A percentile compares a stretch with the other conserved stretches of the same genome.
Evolutionary conservation across 2,888 invertebrate genomes (phyloP).

Genomic region (Drosophila maculinotata): DNA sequence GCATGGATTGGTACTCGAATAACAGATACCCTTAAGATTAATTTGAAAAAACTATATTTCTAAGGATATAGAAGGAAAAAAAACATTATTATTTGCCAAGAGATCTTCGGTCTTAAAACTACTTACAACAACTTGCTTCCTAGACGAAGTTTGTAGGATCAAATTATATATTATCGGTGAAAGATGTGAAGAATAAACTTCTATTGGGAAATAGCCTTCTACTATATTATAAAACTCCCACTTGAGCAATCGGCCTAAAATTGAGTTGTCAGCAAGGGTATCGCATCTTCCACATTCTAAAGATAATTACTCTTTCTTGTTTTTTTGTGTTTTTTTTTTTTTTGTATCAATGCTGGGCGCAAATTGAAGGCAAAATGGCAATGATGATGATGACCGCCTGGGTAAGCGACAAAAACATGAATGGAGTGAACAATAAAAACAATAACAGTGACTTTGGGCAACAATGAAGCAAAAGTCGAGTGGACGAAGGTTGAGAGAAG

Average conservation of each 20-base stretch:
- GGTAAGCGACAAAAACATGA: conserved; percentile 31
- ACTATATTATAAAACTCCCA: too few species aligned
- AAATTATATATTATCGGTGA: too few species aligned
- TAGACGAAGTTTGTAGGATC: too few species aligned
- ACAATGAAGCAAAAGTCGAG: conserved; percentile 67
- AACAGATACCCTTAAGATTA: background rate
- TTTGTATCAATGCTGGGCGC: conserved; percentile 45
- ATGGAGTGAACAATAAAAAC: conserved; percentile 19
- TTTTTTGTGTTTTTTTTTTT: background rate
- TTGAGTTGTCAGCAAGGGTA: background rate
- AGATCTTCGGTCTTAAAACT: too few species aligned
- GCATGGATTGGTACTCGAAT: background rate
- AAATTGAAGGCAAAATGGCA: conserved; percentile 77
- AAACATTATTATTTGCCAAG: too few species aligned
- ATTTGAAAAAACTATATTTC: too few species aligned
- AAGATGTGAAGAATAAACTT: too few species aligned
- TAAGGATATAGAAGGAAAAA: too few species aligned
- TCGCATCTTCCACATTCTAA: background rate
- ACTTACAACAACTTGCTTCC: too few species aligned
- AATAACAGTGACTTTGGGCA: conserved; percentile 65
- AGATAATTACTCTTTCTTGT: background rate
- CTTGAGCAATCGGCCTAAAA: too few species aligned
- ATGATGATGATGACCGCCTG: conserved; percentile 53
- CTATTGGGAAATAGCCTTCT: too few species aligned
- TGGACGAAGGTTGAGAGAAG: conserved; percentile 32